These are phyloP conservation scores for Myopa testacea DNA, from an alignment of 2,888 invertebrate genomes.

Conservation along the genomic window DNA sequence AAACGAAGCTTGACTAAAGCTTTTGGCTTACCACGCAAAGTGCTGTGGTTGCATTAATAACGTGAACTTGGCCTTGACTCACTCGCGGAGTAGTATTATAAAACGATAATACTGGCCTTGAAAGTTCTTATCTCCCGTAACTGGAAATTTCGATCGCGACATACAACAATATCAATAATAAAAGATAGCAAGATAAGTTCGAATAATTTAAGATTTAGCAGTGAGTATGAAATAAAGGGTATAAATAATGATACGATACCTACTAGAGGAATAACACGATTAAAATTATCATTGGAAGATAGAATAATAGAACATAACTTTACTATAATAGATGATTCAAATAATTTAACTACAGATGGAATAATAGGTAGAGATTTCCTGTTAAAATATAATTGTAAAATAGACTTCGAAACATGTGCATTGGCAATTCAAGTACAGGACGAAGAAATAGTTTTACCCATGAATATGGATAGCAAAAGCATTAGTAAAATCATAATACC, in stretches of 20 bases:
- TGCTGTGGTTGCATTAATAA: no score
- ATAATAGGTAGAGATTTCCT: conserved; percentile 18
- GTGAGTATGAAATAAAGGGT: background rate
- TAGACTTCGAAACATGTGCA: conserved; percentile 22
- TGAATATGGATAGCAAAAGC: conserved; percentile 1
- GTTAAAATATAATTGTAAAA: conserved; percentile 19
- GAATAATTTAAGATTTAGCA: background rate
- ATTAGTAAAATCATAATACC: conserved; percentile 15
- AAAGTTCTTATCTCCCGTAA: no score
- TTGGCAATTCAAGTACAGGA: background rate
- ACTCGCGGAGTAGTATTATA: no score
- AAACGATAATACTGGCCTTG: no score
- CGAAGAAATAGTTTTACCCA: background rate
- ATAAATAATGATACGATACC: background rate
- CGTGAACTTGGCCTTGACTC: no score
- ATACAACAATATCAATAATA: background rate
- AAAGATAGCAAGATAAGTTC: background rate
- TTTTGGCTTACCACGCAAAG: no score
- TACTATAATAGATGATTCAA: background rate
- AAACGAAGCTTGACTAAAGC: no score
- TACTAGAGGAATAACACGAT: background rate
- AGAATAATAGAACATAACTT: conserved; percentile 5
- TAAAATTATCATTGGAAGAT: background rate
- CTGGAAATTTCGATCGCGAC: no score
- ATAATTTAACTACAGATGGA: conserved; percentile 5